phyloP scores from a whole-genome alignment of 2,113 vertebrate genomes.

The Tursiops truncatus region DNA sequence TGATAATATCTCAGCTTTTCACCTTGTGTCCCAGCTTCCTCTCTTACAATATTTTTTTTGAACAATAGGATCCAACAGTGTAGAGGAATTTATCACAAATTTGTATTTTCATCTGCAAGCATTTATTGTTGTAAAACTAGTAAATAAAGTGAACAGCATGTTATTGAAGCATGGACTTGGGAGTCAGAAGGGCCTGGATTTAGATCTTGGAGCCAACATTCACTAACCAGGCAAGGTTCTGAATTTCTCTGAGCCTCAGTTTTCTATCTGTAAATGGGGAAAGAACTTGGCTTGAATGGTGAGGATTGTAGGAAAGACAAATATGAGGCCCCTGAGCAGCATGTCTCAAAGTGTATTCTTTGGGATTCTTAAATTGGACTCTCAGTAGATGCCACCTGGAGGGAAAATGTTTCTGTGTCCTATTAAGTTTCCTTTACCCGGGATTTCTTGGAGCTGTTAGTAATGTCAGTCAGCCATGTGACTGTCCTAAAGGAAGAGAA shows the following conservation, averaged over 20 bases:
- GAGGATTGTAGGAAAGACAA: conserved; percentile 6
- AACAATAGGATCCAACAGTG: background rate
- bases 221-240: background rate
- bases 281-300: conserved; percentile 21
- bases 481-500: background rate
- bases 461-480: background rate
- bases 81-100: background rate
- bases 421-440: background rate
- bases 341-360: conserved; percentile 24
- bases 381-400: background rate
- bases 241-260: background rate
- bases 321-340: background rate
- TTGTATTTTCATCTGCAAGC: conserved; percentile 6
- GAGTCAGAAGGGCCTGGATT: background rate
- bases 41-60: background rate
- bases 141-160: background rate
- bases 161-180: background rate
- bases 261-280: conserved; percentile 7
- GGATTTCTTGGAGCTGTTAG: conserved; percentile 12
- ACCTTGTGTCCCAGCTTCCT: background rate
- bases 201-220: background rate
- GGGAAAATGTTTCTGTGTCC: background rate
- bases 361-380: conserved; percentile 9
- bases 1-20: background rate
- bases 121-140: conserved; percentile 37